A percentile compares a stretch with the other conserved stretches of the same genome.
Evolutionary conservation across 2,797 vertebrate genomes (phyloP).

Genomic region (Adrianichthys oophorus): DNA sequence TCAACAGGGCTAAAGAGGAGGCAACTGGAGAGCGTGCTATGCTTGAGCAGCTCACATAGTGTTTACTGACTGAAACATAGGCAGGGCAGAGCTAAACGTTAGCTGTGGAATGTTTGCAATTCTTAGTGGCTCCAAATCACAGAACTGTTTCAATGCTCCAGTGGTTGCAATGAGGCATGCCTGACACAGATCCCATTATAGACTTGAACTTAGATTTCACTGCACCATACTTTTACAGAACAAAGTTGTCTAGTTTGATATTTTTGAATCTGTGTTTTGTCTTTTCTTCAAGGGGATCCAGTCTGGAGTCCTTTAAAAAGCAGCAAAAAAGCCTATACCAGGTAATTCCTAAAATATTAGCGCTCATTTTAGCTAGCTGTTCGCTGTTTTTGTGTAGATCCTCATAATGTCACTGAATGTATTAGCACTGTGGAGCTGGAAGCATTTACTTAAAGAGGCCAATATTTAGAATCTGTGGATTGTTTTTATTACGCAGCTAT

Average conservation of each 20-base stretch:
- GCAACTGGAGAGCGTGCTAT: slow-evolving; percentile 25
- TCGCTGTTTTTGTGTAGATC: slow-evolving; percentile 20
- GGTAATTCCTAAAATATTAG: slow-evolving; percentile 68
- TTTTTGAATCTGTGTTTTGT: slow-evolving; percentile 31
- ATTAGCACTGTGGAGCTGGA: slow-evolving; percentile 40
- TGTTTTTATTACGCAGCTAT: slow-evolving; percentile 76
- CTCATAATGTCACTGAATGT: slow-evolving; percentile 13
- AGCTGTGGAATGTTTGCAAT: slow-evolving; percentile 12
- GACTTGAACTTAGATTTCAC: slow-evolving; percentile 2
- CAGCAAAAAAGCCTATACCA: slow-evolving; percentile 63
- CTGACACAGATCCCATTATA: neutral
- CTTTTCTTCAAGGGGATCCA: slow-evolving; percentile 63
- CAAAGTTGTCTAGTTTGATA: slow-evolving; percentile 5
- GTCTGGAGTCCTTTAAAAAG: slow-evolving; percentile 60
- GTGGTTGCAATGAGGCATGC: slow-evolving; percentile 13
- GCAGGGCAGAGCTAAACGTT: slow-evolving; percentile 27
- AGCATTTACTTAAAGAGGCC: slow-evolving; percentile 45
- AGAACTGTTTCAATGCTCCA: slow-evolving; percentile 13
- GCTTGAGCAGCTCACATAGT: slow-evolving; percentile 21
- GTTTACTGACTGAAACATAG: slow-evolving; percentile 24
- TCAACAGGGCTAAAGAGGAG: slow-evolving; percentile 15
- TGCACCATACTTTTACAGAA: slow-evolving; percentile 5
- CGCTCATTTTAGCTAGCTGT: slow-evolving; percentile 9
- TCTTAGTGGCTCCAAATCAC: slow-evolving; percentile 19
- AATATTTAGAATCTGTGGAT: slow-evolving; percentile 50